Base-by-base conservation (phyloP, 1,140 invertebrate species). In the Reticulitermes speratus region DNA sequence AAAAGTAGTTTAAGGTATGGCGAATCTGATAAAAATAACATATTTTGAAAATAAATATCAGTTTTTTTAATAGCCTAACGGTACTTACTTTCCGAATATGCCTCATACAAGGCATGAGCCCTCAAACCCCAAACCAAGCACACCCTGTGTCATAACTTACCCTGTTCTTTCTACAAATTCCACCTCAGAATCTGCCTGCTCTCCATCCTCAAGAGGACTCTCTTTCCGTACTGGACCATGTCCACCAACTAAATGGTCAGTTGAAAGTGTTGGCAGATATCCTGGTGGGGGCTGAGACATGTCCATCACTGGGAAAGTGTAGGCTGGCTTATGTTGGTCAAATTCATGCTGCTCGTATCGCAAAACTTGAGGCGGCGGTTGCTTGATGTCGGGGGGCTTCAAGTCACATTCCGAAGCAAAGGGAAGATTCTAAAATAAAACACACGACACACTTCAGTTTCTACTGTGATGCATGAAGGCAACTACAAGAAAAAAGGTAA, bases 331-430 rank as follows among this genome's bases (percentile, higher is more conserved):
- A 38, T 87, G 87, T 59, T 87, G 86, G 38, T 88, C 86, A 75
- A 38, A 86, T 9, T 86, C 82, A 69, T 84, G 86, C 38, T 59
- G 86, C 1, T 86, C 82, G 38, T 86, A 86, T 44, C 86, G 82
- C 45, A 32, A 19, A n/a, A 52, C 23, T 65, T 44, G 44, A 45
- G 55, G 59, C 25, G 75, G 65, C 83, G 55, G 45, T 11, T n/a
- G 45, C 30, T 81, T n/a, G 16, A 12, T 75, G 25, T 82, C n/a
- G 6, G 90, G 89, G 83, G 93, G 93, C 90, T 94, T 94, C 86
- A 95, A 92, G 87, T 95, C 94, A 89, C 94, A 95, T 89, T 95
- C 94, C 55, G 94, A 91, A 30, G 94, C 94, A 91, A 95, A 95
- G 65, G 94, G 94, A 87, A 95, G 89, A 89, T 93, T 93, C 93